Conservation (phyloP, 2,113 vertebrate genomes). For the Dryoscopus gambensis region DNA sequence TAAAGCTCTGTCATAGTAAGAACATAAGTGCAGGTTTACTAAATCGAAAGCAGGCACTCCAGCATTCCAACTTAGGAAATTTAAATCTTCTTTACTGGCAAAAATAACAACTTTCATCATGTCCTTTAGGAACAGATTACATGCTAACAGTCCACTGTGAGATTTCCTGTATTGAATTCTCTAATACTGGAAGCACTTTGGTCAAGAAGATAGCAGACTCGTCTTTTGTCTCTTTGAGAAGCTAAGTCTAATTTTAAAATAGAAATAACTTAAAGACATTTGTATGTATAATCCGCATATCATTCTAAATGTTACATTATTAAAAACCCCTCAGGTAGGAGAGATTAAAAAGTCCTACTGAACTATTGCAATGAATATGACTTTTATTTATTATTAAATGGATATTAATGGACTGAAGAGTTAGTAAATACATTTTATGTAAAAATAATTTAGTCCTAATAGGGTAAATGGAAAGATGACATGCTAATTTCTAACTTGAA, state of each 20-base stretch:
- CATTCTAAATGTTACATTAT: neutral
- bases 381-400: constrained; percentile 23
- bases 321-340: neutral
- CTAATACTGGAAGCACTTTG: neutral
- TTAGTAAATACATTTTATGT: constrained; percentile 17
- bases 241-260: neutral
- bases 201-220: neutral
- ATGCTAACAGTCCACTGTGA: neutral
- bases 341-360: neutral
- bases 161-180: neutral
- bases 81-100: neutral
- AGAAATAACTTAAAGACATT: neutral
- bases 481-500: constrained; percentile 39
- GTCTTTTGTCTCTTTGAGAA: neutral
- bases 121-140: neutral
- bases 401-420: neutral
- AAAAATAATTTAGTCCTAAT: constrained; percentile 22
- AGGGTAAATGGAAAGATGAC: neutral
- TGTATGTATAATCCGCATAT: neutral
- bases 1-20: neutral
- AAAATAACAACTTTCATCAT: neutral
- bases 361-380: neutral
- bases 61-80: neutral
- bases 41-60: neutral
- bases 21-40: neutral